A percentile compares a stretch with the other conserved stretches of the same genome.
Conservation (phyloP, 2,888 invertebrate species). For the Amblyteles armatorius region DNA sequence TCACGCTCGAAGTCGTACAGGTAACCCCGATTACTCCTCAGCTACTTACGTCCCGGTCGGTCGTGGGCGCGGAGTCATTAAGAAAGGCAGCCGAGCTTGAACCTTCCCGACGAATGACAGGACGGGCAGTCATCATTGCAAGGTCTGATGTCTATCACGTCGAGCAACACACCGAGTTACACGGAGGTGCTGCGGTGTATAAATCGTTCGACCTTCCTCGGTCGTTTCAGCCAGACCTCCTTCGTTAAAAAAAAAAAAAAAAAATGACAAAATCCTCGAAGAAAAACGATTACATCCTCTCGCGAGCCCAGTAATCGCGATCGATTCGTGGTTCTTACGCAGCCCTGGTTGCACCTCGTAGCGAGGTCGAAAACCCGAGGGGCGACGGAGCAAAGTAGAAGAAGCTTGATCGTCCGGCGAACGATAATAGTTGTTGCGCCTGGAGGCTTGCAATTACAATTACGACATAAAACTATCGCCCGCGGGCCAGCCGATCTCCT, state of each 20-base stretch:
- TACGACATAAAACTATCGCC: slow-evolving; percentile 39
- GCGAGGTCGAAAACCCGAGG: not conserved
- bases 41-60: slow-evolving; percentile 33
- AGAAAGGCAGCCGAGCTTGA: slow-evolving; percentile 67
- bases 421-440: slow-evolving; percentile 15
- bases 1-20: slow-evolving; percentile 41
- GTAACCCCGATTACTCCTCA: slow-evolving; percentile 56
- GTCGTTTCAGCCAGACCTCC: slow-evolving; percentile 27
- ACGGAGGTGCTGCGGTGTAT: slow-evolving; percentile 8
- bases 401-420: not conserved
- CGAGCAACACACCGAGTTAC: slow-evolving; percentile 25
- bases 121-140: slow-evolving; percentile 65
- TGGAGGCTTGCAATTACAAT: slow-evolving; percentile 36
- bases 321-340: not conserved
- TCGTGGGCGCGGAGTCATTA: slow-evolving; percentile 61
- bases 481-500: slow-evolving; percentile 3
- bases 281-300: slow-evolving; percentile 40
- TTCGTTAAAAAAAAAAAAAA: not conserved
- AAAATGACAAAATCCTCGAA: slow-evolving; percentile 43
- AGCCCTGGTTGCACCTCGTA: slow-evolving; percentile 4
- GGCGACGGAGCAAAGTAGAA: not conserved
- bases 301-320: slow-evolving; percentile 1
- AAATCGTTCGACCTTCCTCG: slow-evolving; percentile 55
- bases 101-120: slow-evolving; percentile 63
- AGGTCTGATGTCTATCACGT: slow-evolving; percentile 70